Conservation (phyloP, 2,113 vertebrate genomes). For the Falco punctatus region DNA sequence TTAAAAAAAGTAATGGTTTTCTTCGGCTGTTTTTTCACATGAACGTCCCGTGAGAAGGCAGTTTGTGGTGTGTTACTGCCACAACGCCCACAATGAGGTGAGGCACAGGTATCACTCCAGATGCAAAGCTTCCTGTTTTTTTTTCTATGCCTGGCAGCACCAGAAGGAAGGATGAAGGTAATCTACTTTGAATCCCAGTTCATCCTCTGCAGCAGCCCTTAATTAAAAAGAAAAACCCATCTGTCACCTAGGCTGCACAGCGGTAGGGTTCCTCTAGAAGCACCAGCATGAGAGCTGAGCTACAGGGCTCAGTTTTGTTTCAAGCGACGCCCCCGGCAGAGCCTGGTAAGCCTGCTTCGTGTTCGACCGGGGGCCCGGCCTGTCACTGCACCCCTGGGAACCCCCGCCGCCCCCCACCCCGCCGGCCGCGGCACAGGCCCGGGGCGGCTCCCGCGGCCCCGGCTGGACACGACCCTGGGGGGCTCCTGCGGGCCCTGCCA, state of each 20-base stretch:
- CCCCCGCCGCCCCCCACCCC: rapidly evolving
- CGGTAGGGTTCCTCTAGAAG: not conserved
- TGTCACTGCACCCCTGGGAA: not conserved
- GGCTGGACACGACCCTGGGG: too few relatives aligned
- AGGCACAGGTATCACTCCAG: not conserved
- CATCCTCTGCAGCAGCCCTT: not conserved
- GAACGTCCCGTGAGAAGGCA: not conserved
- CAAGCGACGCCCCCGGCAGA: not conserved
- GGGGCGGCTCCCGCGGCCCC: not conserved
- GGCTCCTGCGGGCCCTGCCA: not conserved
- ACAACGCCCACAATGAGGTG: rapidly evolving
- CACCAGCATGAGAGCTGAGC: not conserved
- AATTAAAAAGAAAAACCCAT: not conserved
- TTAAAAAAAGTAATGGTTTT: not conserved
- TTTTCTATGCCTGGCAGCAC: not conserved
- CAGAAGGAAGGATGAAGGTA: not conserved
- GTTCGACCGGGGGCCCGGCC: rapidly evolving
- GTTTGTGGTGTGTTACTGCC: not conserved
- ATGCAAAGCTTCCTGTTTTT: not conserved
- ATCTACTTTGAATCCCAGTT: not conserved
- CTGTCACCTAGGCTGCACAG: not conserved
- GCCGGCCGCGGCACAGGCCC: not conserved
- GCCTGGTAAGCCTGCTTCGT: rapidly evolving
- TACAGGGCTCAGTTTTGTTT: not conserved
- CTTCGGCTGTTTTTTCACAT: not conserved